Conservation (phyloP, 2,888 invertebrate species). For the Cryptocephalus primarius region DNA sequence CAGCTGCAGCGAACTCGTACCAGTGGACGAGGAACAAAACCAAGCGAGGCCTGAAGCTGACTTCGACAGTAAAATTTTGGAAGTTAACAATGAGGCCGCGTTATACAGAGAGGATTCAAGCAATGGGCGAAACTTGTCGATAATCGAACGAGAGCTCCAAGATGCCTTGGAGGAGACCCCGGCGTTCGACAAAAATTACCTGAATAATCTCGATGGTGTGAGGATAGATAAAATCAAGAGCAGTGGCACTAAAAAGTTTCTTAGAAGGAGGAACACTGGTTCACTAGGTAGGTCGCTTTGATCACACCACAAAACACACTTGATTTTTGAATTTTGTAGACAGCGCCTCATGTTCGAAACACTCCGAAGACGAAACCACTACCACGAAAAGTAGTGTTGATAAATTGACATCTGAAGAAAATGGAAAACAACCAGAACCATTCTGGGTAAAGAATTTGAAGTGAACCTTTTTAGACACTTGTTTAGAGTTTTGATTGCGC, state of each 20-base stretch:
- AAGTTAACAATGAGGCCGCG: no score
- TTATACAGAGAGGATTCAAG: no score
- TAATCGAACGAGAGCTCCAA: background rate
- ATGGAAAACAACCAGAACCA: constrained; percentile 13
- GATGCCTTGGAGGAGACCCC: background rate
- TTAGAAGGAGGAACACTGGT: no score
- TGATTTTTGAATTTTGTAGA: background rate
- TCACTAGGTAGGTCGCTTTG: no score
- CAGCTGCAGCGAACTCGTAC: constrained; percentile 25
- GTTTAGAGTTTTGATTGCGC: background rate
- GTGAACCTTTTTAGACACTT: constrained; percentile 2
- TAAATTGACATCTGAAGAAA: constrained; percentile 5
- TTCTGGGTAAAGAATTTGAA: constrained; percentile 19
- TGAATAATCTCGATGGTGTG: constrained; percentile 53
- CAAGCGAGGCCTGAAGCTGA: background rate
- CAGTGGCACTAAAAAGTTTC: constrained; percentile 5
- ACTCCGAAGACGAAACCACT: constrained; percentile 4
- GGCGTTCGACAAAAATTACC: constrained; percentile 31
- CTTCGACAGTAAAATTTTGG: no score
- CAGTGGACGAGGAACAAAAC: background rate
- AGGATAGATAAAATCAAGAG: constrained; percentile 34
- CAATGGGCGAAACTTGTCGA: background rate
- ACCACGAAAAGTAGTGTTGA: constrained; percentile 7
- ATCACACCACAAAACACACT: background rate
- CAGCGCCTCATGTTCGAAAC: constrained; percentile 1